Percentiles rank a stretch among this genome's conserved stretches.
Evolutionary conservation across 2,888 invertebrate genomes (phyloP).

Genomic region (Tipula lateralis): DNA sequence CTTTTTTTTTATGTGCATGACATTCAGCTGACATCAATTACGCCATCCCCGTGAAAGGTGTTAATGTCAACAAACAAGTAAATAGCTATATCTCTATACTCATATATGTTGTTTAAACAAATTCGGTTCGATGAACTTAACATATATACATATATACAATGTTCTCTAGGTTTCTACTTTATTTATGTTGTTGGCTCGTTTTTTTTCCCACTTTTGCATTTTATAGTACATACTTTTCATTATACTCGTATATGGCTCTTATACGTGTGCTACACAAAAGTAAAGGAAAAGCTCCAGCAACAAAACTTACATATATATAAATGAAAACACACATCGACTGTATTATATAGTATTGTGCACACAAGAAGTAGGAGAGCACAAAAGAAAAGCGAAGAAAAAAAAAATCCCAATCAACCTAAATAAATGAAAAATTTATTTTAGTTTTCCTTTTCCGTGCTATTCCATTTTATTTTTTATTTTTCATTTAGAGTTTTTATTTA

Average conservation of each 20-base stretch:
- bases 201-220: neutral
- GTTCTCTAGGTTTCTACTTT: constrained; percentile 11
- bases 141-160: too few species aligned
- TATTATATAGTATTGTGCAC: neutral
- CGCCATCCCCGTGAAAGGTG: neutral
- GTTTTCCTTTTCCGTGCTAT: constrained; percentile 6
- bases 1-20: neutral
- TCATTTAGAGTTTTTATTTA: neutral
- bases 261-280: neutral
- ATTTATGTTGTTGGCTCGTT: neutral
- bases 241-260: neutral
- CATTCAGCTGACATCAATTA: neutral
- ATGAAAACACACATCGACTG: neutral
- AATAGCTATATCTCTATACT: neutral
- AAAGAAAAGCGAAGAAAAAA: neutral
- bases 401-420: constrained; percentile 14
- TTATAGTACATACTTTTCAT: constrained; percentile 4
- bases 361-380: neutral
- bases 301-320: neutral
- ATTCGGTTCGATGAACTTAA: neutral
- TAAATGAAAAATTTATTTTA: constrained; percentile 24
- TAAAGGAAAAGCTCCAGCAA: neutral
- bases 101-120: neutral
- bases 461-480: neutral
- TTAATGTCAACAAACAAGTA: neutral